These are phyloP conservation scores for Dysidea cf. avara DNA, from an alignment of 37 sponge, comb jelly and placozoan species.

Conservation along the genomic window DNA sequence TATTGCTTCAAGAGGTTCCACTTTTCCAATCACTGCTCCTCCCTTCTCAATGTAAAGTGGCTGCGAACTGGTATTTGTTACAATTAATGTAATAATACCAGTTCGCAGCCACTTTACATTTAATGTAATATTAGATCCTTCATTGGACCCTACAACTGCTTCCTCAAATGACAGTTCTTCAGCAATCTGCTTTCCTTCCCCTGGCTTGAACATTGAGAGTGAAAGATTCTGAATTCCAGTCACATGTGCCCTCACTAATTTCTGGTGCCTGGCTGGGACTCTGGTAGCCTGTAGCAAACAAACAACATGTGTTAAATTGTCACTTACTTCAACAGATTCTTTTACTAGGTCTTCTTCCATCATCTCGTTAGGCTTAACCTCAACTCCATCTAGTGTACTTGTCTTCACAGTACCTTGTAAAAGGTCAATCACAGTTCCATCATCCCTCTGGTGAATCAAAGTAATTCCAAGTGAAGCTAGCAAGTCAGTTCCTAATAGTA, in stretches of 20 bases:
- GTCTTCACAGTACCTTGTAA: neutral
- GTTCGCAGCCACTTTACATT: too few relatives aligned
- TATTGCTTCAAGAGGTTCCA: too few relatives aligned
- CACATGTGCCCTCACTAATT: conserved; percentile 1
- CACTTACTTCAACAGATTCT: neutral
- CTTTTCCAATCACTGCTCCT: too few relatives aligned
- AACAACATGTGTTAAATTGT: neutral
- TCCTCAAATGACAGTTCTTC: too few relatives aligned
- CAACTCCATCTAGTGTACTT: too few relatives aligned
- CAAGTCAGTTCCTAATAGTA: conserved; percentile 52
- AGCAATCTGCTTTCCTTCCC: too few relatives aligned
- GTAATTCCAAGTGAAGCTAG: conserved; percentile 33
- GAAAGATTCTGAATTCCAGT: neutral
- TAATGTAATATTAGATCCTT: too few relatives aligned
- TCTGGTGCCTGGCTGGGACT: conserved; percentile 20
- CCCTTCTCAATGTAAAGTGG: too few relatives aligned
- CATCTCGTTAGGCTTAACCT: too few relatives aligned
- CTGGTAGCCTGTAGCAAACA: conserved; percentile 24
- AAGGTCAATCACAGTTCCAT: neutral
- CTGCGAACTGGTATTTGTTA: too few relatives aligned
- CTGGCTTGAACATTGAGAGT: conserved; percentile 22
- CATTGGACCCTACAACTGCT: too few relatives aligned
- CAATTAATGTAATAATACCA: too few relatives aligned
- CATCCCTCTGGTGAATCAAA: neutral
- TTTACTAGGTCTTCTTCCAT: neutral